phyloP scores from a whole-genome alignment of 2,113 vertebrate species.

The Mesembrinibis cayennensis region DNA sequence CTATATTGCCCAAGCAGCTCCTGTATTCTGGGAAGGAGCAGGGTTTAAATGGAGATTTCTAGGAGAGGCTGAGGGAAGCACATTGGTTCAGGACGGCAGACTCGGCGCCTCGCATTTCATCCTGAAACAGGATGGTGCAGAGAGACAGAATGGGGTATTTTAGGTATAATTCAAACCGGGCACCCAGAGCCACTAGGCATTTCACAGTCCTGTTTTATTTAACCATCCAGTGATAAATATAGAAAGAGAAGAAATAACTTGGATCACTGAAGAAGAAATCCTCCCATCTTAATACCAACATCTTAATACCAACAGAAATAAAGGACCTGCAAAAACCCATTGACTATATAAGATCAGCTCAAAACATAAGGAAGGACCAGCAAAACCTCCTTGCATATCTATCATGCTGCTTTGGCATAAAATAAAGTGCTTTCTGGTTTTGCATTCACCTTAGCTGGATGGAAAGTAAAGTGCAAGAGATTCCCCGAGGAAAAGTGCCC shows the following conservation, averaged over 20 bases:
- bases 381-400: background rate
- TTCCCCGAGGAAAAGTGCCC: background rate
- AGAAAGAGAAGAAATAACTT: background rate
- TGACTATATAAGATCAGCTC: background rate
- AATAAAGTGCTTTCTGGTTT: background rate
- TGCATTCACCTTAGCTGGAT: background rate
- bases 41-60: background rate
- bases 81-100: background rate
- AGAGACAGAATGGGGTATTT: fast-evolving
- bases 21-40: background rate
- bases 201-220: background rate
- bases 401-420: background rate
- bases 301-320: background rate
- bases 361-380: background rate
- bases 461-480: background rate
- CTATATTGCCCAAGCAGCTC: background rate
- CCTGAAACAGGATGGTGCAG: background rate
- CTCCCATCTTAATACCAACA: background rate
- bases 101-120: fast-evolving
- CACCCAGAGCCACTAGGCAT: background rate
- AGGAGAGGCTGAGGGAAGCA: background rate
- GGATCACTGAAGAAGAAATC: background rate
- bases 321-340: background rate
- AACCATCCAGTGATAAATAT: background rate
- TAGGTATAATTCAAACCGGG: background rate